Evolutionary conservation across 2,797 vertebrate genomes (phyloP).

Genomic region (Hyperoplus lanceolatus): DNA sequence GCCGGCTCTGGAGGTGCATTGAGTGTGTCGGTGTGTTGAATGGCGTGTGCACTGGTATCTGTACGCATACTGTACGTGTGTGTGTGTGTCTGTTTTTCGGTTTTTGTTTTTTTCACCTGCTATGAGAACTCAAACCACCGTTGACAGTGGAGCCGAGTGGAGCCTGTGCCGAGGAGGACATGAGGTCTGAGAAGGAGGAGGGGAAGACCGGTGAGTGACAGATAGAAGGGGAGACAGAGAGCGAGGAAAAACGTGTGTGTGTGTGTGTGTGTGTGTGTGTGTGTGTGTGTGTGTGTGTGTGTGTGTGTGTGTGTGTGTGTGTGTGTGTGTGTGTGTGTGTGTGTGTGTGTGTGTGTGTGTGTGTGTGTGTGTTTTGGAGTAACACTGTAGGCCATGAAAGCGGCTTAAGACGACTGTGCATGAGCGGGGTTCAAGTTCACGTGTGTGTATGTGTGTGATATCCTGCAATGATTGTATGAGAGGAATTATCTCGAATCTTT

Average conservation of each 20-base stretch:
- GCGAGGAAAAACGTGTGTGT: background rate
- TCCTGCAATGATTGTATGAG: slow-evolving; percentile 20
- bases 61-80: slow-evolving; percentile 3
- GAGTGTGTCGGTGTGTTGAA: slow-evolving; percentile 50
- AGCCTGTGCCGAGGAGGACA: slow-evolving; percentile 76
- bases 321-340: slow-evolving; percentile 25
- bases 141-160: slow-evolving; percentile 82
- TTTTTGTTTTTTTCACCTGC: slow-evolving; percentile 62
- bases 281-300: slow-evolving; percentile 27
- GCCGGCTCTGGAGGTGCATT: slow-evolving; percentile 40
- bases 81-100: background rate
- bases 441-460: slow-evolving; percentile 7
- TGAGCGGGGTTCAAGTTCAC: slow-evolving; percentile 32
- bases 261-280: slow-evolving; percentile 25
- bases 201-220: slow-evolving; percentile 82
- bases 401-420: background rate
- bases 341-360: slow-evolving; percentile 26
- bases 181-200: slow-evolving; percentile 85
- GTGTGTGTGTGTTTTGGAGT: slow-evolving; percentile 22
- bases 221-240: slow-evolving; percentile 6
- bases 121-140: slow-evolving; percentile 78
- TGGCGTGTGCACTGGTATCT: slow-evolving; percentile 47
- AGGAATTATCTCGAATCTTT: slow-evolving; percentile 17
- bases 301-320: slow-evolving; percentile 25
- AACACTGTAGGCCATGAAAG: background rate